A percentile compares a stretch with the other conserved stretches of the same genome.
These are phyloP conservation scores for Lytechinus pictus DNA, from an alignment of 35 echinoderm and acorn worm genomes.

Conservation along the genomic window DNA sequence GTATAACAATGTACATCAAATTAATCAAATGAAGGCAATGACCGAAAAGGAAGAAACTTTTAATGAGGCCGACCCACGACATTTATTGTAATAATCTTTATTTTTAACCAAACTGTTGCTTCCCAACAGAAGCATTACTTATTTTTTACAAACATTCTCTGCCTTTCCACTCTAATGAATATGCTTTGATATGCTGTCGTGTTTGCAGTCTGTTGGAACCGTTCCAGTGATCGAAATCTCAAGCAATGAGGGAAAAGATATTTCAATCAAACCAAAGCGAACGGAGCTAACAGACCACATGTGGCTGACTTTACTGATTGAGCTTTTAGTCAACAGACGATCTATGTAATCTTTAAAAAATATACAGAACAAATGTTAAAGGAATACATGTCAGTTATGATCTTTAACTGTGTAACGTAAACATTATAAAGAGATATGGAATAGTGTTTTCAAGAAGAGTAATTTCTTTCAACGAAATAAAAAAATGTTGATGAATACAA, in stretches of 20 bases:
- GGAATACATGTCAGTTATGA: too few species aligned
- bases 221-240: not conserved
- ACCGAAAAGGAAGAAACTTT: not conserved
- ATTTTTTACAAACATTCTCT: not conserved
- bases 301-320: not conserved
- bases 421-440: too few species aligned
- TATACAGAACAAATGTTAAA: not conserved
- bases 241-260: not conserved
- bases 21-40: too few species aligned
- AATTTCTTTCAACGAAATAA: too few species aligned
- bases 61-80: not conserved
- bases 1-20: too few species aligned
- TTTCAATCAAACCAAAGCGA: not conserved
- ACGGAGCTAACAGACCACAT: not conserved
- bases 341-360: not conserved
- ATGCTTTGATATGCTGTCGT: not conserved
- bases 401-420: too few species aligned
- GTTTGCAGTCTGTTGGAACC: not conserved
- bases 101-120: not conserved
- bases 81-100: not conserved
- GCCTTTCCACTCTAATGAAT: not conserved
- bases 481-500: too few species aligned
- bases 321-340: not conserved
- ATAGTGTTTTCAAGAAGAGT: too few species aligned
- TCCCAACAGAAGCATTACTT: not conserved